Percentiles rank a stretch among this genome's conserved stretches.
phyloP scores from a whole-genome alignment of 37 sponge, comb jelly and placozoan species.

The Aphrocallistes beatrix region DNA sequence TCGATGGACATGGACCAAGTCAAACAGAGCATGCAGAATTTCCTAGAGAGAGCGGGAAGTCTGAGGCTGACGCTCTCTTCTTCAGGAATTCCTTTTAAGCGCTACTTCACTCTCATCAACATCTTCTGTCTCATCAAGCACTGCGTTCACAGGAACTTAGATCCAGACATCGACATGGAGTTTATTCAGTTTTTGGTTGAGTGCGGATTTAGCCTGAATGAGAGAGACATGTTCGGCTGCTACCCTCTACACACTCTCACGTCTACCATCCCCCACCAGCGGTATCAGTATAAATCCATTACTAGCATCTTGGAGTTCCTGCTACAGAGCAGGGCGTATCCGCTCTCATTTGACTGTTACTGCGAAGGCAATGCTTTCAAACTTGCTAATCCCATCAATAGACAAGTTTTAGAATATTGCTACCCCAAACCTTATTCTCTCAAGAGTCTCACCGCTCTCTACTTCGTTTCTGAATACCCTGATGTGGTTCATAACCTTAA shows the following conservation, averaged over 20 bases:
- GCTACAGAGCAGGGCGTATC: background rate
- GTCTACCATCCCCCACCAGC: background rate
- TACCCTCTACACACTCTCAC: background rate
- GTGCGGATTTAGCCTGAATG: background rate
- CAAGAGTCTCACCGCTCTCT: background rate
- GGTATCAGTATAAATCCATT: background rate
- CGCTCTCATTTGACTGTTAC: background rate
- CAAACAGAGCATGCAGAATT: background rate
- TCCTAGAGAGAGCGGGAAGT: background rate
- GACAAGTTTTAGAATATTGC: background rate
- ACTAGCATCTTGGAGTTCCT: background rate
- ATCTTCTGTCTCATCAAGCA: background rate
- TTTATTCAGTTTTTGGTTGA: background rate
- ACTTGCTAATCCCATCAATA: background rate
- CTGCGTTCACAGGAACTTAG: background rate
- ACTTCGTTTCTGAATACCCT: background rate
- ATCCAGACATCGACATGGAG: background rate
- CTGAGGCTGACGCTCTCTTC: background rate
- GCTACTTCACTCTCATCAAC: background rate
- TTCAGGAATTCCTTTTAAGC: background rate
- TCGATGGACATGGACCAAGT: background rate
- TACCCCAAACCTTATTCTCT: background rate
- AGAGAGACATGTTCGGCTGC: constrained; percentile 1
- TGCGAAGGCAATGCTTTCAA: background rate
- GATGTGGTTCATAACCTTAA: background rate